Percentiles rank a stretch among this genome's conserved stretches.
Conservation (phyloP, 2,888 invertebrate species). For the Oscheius sp. region DNA sequence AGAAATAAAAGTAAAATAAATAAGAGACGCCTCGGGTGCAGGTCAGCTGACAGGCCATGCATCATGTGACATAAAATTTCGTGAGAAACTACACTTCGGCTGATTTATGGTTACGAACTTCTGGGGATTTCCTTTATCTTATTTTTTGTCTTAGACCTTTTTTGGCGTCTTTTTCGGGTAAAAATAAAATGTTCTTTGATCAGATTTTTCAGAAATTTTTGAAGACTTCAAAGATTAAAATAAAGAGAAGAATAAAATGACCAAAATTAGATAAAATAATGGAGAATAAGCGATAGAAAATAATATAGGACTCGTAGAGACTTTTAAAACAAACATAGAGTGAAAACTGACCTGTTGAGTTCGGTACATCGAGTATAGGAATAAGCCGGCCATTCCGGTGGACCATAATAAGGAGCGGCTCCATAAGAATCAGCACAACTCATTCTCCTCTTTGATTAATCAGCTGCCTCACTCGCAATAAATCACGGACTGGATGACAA, state of each 20-base stretch:
- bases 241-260: background rate
- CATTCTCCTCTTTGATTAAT: slow-evolving; percentile 35
- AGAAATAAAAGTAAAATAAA: no score
- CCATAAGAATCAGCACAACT: slow-evolving; percentile 51
- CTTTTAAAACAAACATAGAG: background rate
- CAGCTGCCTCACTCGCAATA: slow-evolving; percentile 30
- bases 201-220: no score
- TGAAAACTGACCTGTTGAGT: slow-evolving; percentile 19
- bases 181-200: no score
- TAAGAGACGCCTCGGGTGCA: background rate
- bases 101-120: slow-evolving; percentile 5
- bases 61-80: slow-evolving; percentile 7
- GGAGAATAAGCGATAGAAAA: background rate
- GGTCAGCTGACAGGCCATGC: slow-evolving; percentile 22
- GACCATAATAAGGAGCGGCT: slow-evolving; percentile 38
- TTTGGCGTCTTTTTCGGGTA: background rate
- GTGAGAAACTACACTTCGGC: slow-evolving; percentile 18
- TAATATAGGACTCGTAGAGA: background rate
- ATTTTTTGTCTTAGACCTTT: no score
- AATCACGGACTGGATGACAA: slow-evolving; percentile 31
- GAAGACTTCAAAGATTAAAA: no score
- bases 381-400: slow-evolving; percentile 44
- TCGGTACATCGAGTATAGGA: slow-evolving; percentile 27
- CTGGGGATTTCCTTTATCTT: no score
- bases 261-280: background rate